Evolutionary conservation across 2,888 invertebrate genomes (phyloP).

Genomic region (Liodrosophila aerea): DNA sequence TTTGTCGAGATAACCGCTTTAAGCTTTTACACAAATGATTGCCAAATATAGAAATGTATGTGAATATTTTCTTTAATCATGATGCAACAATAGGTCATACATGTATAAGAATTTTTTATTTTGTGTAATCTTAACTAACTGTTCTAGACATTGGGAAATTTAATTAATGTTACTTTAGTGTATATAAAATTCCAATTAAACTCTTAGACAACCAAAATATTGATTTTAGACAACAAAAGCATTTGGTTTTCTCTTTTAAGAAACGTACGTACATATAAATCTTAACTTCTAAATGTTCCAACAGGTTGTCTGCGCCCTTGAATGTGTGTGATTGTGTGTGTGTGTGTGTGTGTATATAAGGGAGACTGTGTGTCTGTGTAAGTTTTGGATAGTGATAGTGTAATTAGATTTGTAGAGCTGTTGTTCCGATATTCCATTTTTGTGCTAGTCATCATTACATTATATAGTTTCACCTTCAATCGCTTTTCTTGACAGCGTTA

Average conservation of each 20-base stretch:
- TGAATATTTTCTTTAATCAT: too few relatives aligned
- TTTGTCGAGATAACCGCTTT: too few relatives aligned
- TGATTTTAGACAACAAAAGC: conserved; percentile 32
- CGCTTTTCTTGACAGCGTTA: conserved; percentile 34
- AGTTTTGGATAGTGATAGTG: conserved; percentile 15
- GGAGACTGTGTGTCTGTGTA: neutral
- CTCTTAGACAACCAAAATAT: neutral
- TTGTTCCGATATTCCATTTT: conserved; percentile 20
- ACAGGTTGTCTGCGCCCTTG: conserved; percentile 35
- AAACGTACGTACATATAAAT: conserved; percentile 47
- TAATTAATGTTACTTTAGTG: neutral
- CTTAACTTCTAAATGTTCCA: conserved; percentile 41
- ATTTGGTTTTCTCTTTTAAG: conserved; percentile 12
- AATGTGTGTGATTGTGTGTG: conserved; percentile 16
- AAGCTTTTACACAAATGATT: too few relatives aligned
- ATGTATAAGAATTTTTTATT: too few relatives aligned
- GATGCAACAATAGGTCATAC: neutral
- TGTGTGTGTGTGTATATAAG: conserved; percentile 7
- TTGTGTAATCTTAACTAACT: too few relatives aligned
- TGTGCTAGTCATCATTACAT: conserved; percentile 43
- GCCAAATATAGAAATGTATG: too few relatives aligned
- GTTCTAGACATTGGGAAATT: too few relatives aligned
- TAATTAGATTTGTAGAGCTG: conserved; percentile 34
- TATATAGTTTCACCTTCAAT: conserved; percentile 22
- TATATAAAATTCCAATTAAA: conserved; percentile 3